Percentiles rank a stretch among this genome's conserved stretches.
phyloP scores from a whole-genome alignment of 2,888 invertebrate species.

The Nymphalis c-album region DNA sequence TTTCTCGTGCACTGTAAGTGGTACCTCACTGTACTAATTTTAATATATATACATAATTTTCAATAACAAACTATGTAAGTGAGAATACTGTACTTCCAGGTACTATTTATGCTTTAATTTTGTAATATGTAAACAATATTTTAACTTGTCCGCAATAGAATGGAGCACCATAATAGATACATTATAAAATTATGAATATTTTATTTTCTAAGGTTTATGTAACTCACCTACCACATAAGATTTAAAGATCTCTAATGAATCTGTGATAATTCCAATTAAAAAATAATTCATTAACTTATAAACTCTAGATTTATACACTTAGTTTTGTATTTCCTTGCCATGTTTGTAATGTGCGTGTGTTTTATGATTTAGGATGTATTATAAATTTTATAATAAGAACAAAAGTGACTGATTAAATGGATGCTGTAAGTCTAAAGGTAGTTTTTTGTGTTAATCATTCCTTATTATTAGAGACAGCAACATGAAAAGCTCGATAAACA shows the following conservation, averaged over 20 bases:
- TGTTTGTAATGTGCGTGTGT: slow-evolving; percentile 50
- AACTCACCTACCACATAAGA: slow-evolving; percentile 73
- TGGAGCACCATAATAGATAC: slow-evolving; percentile 38
- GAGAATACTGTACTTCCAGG: slow-evolving; percentile 12
- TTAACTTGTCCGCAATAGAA: slow-evolving; percentile 34
- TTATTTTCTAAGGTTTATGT: slow-evolving; percentile 48
- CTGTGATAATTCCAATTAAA: slow-evolving; percentile 79
- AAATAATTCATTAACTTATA: slow-evolving; percentile 74
- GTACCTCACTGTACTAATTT: neutral
- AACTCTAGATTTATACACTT: slow-evolving; percentile 57
- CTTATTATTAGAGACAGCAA: neutral
- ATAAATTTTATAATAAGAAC: slow-evolving; percentile 20
- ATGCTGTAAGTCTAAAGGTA: slow-evolving; percentile 51
- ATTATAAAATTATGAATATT: slow-evolving; percentile 39
- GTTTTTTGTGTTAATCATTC: slow-evolving; percentile 23
- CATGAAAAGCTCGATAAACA: no score
- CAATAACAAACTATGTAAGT: neutral
- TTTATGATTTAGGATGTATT: slow-evolving; percentile 46
- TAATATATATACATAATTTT: neutral
- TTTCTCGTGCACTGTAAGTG: neutral
- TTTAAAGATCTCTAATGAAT: slow-evolving; percentile 79
- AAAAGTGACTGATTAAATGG: slow-evolving; percentile 62
- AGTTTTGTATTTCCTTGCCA: slow-evolving; percentile 57
- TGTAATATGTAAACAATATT: neutral
- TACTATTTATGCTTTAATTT: slow-evolving; percentile 1